A percentile compares a stretch with the other conserved stretches of the same genome.
phyloP scores from a whole-genome alignment of 2,113 vertebrate genomes.

The Crypturellus undulatus region DNA sequence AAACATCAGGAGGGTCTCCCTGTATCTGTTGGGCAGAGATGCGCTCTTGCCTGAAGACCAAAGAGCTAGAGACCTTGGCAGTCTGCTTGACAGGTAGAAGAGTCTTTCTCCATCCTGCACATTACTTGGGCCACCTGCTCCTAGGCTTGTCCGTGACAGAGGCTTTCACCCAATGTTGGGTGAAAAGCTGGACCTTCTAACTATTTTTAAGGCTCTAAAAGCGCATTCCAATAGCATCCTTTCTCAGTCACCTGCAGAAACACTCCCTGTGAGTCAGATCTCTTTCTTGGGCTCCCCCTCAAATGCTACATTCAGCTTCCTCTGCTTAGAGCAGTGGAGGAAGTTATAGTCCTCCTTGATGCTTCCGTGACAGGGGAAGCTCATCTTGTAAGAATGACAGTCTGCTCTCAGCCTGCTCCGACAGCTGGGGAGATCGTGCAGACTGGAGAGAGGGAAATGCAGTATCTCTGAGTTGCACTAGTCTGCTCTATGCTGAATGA shows the following conservation, averaged over 20 bases:
- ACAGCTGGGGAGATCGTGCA: not conserved
- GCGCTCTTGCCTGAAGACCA: not conserved
- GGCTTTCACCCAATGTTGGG: no score
- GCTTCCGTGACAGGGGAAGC: not conserved
- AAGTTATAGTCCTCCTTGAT: not conserved
- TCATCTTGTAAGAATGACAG: not conserved
- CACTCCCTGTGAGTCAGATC: not conserved
- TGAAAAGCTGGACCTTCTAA: no score
- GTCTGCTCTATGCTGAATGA: not conserved
- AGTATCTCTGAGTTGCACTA: not conserved
- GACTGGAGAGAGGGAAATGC: not conserved
- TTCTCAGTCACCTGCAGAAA: not conserved
- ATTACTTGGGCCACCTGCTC: not conserved
- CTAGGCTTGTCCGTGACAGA: not conserved
- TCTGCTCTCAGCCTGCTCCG: not conserved
- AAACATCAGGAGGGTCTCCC: not conserved
- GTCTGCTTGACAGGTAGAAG: not conserved
- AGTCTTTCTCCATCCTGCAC: not conserved
- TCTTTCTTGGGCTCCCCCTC: not conserved
- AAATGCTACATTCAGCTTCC: not conserved
- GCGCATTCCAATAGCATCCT: not conserved
- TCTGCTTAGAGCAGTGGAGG: not conserved
- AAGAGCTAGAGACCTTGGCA: not conserved
- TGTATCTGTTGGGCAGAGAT: not conserved
- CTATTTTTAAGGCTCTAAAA: not conserved